These are phyloP conservation scores for Plagodis pulveraria DNA, from an alignment of 2,888 invertebrate genomes.

Conservation along the genomic window DNA sequence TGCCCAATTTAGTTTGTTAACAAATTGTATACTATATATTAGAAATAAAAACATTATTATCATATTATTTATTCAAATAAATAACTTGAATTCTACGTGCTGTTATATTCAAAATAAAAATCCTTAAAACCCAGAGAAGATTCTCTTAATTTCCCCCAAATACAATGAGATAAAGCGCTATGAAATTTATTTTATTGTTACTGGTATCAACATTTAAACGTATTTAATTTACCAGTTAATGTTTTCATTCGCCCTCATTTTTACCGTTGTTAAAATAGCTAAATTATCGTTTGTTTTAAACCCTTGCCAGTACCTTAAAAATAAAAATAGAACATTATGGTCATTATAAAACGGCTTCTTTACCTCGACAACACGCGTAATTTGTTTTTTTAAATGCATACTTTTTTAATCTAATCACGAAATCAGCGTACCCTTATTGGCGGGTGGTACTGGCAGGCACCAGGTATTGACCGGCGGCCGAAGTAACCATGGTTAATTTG, in stretches of 20 bases:
- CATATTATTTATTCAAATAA: too few species aligned
- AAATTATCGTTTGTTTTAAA: conserved; percentile 9
- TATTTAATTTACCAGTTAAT: background rate
- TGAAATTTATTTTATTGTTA: too few species aligned
- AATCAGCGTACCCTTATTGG: conserved; percentile 63
- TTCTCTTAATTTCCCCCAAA: too few species aligned
- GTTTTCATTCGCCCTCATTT: conserved; percentile 9
- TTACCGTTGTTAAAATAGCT: conserved; percentile 8
- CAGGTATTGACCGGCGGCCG: conserved; percentile 71
- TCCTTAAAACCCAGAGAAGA: too few species aligned
- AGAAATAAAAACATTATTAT: too few species aligned
- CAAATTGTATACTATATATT: too few species aligned
- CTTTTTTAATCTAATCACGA: conserved; percentile 66
- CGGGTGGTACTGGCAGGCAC: conserved; percentile 70
- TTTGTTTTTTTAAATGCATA: conserved; percentile 51
- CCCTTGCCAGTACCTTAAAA: conserved; percentile 18
- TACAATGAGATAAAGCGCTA: too few species aligned
- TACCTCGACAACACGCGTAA: conserved; percentile 32
- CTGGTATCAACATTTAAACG: too few species aligned
- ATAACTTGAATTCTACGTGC: too few species aligned
- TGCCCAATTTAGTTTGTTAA: too few species aligned
- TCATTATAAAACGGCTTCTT: conserved; percentile 40
- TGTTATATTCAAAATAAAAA: too few species aligned
- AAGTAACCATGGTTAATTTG: conserved; percentile 25
- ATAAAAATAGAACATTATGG: conserved; percentile 35